Evolutionary conservation across 1,140 invertebrate genomes (phyloP).

Genomic region (Drosophila varians): DNA sequence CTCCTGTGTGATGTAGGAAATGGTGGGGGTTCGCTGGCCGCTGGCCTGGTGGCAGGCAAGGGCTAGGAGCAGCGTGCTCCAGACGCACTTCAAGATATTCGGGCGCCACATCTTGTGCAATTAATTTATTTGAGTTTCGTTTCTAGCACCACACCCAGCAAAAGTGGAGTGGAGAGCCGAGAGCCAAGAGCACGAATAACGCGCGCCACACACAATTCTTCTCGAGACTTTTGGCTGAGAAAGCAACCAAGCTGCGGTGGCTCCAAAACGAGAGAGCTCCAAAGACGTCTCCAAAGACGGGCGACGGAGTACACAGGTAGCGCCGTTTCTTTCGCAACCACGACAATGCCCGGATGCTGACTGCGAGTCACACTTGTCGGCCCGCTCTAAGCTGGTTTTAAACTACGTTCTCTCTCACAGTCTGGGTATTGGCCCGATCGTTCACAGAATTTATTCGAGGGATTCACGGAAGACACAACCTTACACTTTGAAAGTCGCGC

Average conservation of each 20-base stretch:
- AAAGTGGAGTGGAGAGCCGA: conserved; percentile 15
- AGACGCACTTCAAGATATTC: conserved; percentile 22
- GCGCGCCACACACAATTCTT: conserved; percentile 40
- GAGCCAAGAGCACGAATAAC: conserved; percentile 8
- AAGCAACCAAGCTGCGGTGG: conserved; percentile 16
- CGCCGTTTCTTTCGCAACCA: conserved; percentile 61
- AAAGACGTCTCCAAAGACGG: conserved; percentile 42
- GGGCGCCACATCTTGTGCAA: conserved; percentile 49
- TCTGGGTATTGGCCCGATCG: conserved; percentile 31
- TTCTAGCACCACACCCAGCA: conserved; percentile 68
- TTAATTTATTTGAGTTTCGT: conserved; percentile 13
- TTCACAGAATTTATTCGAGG: conserved; percentile 22
- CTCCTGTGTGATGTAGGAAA: conserved; percentile 95
- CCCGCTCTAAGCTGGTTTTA: conserved; percentile 76
- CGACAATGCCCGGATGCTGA: conserved; percentile 62
- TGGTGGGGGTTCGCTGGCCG: conserved; percentile 93
- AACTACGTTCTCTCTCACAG: conserved; percentile 35
- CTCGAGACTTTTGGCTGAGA: conserved; percentile 15
- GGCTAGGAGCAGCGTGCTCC: conserved; percentile 38
- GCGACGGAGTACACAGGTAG: conserved; percentile 25
- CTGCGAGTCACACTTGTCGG: conserved; percentile 52
- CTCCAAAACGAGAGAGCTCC: conserved; percentile 30
- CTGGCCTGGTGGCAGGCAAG: conserved; percentile 39
- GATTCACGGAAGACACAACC: conserved; percentile 39
- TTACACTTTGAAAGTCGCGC: conserved; percentile 36